Evolutionary conservation across 1,140 invertebrate genomes (phyloP).

Genomic region (Sogatella furcifera): DNA sequence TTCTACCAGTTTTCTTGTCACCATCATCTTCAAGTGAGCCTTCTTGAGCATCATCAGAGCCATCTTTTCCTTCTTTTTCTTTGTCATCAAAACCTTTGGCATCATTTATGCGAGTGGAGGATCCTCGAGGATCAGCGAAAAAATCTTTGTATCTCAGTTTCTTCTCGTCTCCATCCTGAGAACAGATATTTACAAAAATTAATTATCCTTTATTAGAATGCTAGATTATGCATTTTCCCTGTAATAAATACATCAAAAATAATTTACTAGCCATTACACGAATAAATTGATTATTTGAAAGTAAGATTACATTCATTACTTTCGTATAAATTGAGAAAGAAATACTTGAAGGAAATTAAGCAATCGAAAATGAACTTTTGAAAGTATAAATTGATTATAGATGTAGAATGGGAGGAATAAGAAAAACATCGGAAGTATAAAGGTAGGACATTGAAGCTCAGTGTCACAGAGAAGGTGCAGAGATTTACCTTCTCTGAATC

Average conservation of each 20-base stretch:
- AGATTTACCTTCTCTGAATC: too few species aligned
- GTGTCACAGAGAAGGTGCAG: too few species aligned
- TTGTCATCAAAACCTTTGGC: slow-evolving; percentile 30
- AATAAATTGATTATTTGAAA: too few species aligned
- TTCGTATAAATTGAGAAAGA: too few species aligned
- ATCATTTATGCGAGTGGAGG: neutral
- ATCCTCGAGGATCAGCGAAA: slow-evolving; percentile 37
- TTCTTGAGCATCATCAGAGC: neutral
- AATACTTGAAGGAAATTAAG: too few species aligned
- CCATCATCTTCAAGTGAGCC: neutral
- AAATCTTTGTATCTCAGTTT: slow-evolving; percentile 41
- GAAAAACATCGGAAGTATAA: neutral
- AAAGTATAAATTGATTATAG: neutral
- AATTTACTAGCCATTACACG: too few species aligned
- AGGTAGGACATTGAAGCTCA: neutral
- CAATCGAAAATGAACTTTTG: too few species aligned
- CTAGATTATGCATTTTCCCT: too few species aligned
- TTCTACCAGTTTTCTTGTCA: slow-evolving; percentile 17
- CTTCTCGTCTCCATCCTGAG: slow-evolving; percentile 30
- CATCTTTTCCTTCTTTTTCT: slow-evolving; percentile 19
- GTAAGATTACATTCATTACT: too few species aligned
- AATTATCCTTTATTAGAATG: too few species aligned
- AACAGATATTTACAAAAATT: neutral
- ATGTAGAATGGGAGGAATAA: neutral
- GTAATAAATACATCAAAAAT: too few species aligned